Base-by-base conservation (phyloP, 2,113 vertebrate species). In the Toxotes jaculatrix region DNA sequence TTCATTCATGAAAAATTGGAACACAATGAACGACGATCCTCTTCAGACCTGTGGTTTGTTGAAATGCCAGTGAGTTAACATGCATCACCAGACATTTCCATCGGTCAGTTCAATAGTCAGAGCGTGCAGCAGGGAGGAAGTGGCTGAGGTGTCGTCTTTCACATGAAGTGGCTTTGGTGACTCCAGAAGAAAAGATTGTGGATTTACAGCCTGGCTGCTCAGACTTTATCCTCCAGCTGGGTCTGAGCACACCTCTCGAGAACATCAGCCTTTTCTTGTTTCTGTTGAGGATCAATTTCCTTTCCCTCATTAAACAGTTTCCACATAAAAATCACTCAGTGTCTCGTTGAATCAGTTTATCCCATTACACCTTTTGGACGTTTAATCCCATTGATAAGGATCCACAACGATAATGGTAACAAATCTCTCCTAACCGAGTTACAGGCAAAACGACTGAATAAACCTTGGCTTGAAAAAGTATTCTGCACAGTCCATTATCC, bases 81-180 rank as follows among this genome's bases (percentile, higher is more conserved):
- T 77, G 60, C 60, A 84, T 76, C 72, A 55, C 27, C 77, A 87
- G 92, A 89, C 90, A 87, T 92, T 90, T 93, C 66, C 80, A 61
- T 21, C 12, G 11, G 47, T 57, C 40, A 11, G 31, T 70, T 77
- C 14, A 73, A 23, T 36, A 62, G 65, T 70, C 53, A 64, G 32
- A 71, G 74, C 0, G 13, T 19, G 19, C 0, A 13, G 3, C 3
- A 17, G 11, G 43, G 0, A 9, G 38, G 76, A 43, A 59, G 32
- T 2, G n/a, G 47, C 49, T 5, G 31, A 0, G 64, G 86, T 79
- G 74, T 92, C 47, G 2, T 42, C 74, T 91, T 93, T 84, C 88
- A 56, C 45, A 12, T 14, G 16, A 83, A 65, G 70, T 27, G 69
- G 73, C 77, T 55, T 56, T 1, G 21, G 12, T 76, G 62, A 69